A percentile compares a stretch with the other conserved stretches of the same genome.
Evolutionary conservation across 2,797 vertebrate species (phyloP).

Genomic region (Peromyscus eremicus): DNA sequence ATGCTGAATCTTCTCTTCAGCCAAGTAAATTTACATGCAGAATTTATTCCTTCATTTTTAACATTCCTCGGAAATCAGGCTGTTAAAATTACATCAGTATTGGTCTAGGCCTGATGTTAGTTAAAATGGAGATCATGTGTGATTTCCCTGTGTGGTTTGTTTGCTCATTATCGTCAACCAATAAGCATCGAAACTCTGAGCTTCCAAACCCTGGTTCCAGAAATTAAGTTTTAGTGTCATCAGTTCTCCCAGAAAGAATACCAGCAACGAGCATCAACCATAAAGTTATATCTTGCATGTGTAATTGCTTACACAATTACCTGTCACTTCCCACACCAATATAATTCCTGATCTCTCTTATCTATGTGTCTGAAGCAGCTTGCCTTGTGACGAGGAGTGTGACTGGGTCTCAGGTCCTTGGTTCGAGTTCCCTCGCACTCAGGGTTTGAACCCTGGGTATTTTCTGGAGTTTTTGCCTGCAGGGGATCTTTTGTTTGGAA

Average conservation of each 20-base stretch:
- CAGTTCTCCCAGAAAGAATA: slow-evolving; percentile 59
- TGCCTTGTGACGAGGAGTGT: background rate
- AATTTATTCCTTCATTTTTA: slow-evolving; percentile 53
- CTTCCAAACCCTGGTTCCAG: slow-evolving; percentile 64
- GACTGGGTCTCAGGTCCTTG: background rate
- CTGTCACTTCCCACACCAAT: background rate
- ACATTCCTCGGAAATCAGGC: slow-evolving; percentile 56
- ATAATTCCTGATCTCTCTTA: background rate
- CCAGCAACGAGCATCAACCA: slow-evolving; percentile 62
- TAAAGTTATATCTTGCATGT: slow-evolving; percentile 68
- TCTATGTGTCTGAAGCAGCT: slow-evolving; percentile 23
- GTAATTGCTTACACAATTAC: slow-evolving; percentile 64
- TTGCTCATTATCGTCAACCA: slow-evolving; percentile 63
- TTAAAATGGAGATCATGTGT: slow-evolving; percentile 31
- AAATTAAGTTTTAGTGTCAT: slow-evolving; percentile 71
- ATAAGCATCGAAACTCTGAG: slow-evolving; percentile 58
- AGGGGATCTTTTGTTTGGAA: background rate
- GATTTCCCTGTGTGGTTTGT: slow-evolving; percentile 45
- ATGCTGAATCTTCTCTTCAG: slow-evolving; percentile 37
- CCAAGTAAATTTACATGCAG: slow-evolving; percentile 31
- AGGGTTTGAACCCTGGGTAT: background rate
- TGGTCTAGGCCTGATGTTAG: slow-evolving; percentile 41
- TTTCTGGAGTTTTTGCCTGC: background rate
- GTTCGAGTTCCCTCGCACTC: background rate
- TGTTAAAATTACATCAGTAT: slow-evolving; percentile 42